Evolutionary conservation across 2,797 vertebrate species (phyloP).

Genomic region (Anguilla megastoma): DNA sequence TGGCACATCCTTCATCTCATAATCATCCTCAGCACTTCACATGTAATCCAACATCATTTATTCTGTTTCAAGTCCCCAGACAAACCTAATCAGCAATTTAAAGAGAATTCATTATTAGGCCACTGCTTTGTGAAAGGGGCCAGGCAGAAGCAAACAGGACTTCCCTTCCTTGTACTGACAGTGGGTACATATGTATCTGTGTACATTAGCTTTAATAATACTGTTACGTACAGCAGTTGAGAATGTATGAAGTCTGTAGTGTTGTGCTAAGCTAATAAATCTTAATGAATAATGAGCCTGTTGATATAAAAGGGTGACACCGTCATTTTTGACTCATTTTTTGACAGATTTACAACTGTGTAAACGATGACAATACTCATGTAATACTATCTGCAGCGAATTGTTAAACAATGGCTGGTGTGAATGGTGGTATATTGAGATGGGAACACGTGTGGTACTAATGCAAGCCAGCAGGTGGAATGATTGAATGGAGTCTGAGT

Average conservation of each 20-base stretch:
- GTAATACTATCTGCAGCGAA: not conserved
- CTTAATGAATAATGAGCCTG: not conserved
- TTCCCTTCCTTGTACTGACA: not conserved
- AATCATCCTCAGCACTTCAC: not conserved
- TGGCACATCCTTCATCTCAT: not conserved
- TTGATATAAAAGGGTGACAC: not conserved
- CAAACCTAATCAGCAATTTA: slow-evolving; percentile 35
- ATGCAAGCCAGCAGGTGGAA: too few species aligned
- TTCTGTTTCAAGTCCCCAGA: not conserved
- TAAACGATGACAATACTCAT: not conserved
- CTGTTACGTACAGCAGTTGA: not conserved
- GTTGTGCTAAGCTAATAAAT: not conserved
- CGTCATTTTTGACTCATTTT: not conserved
- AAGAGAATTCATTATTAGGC: slow-evolving; percentile 25
- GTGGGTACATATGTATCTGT: not conserved
- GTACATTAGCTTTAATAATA: not conserved
- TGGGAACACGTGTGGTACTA: too few species aligned
- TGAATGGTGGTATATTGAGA: too few species aligned
- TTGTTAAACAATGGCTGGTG: too few species aligned
- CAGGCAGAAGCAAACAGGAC: slow-evolving; percentile 8
- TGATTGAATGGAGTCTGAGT: too few species aligned
- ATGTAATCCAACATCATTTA: not conserved
- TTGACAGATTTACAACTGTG: not conserved
- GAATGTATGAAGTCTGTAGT: not conserved
- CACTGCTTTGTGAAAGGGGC: slow-evolving; percentile 16